Evolutionary conservation across 2,888 invertebrate species (phyloP).

Genomic region (Odontomyia ornata): DNA sequence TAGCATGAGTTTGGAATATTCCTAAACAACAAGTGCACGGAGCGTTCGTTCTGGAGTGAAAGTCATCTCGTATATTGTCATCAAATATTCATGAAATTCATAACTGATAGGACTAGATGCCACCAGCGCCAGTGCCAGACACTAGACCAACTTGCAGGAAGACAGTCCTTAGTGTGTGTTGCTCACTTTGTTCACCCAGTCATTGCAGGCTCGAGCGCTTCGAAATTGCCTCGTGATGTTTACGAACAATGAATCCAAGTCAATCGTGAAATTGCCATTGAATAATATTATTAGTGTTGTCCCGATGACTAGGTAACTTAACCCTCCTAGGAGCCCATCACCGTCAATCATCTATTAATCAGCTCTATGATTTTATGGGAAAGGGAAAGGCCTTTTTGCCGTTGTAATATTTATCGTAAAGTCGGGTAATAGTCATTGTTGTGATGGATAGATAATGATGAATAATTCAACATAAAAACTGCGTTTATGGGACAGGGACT

Average conservation of each 20-base stretch:
- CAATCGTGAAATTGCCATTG: conserved; percentile 46
- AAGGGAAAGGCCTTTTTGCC: conserved; percentile 11
- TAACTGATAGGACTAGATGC: conserved; percentile 40
- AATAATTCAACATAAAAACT: neutral
- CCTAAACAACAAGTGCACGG: conserved; percentile 35
- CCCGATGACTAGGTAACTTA: conserved; percentile 42
- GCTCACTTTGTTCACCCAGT: neutral
- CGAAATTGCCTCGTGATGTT: conserved; percentile 34
- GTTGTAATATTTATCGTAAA: neutral
- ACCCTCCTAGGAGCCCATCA: conserved; percentile 19
- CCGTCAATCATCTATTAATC: conserved; percentile 29
- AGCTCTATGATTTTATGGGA: conserved; percentile 20
- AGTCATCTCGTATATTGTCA: conserved; percentile 44
- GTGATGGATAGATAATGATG: neutral
- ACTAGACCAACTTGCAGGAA: conserved; percentile 12
- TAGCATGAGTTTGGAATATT: conserved; percentile 23
- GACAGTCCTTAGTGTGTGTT: conserved; percentile 19
- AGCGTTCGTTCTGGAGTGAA: conserved; percentile 29
- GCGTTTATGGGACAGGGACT: neutral
- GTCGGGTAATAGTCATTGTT: neutral
- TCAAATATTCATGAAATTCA: conserved; percentile 47
- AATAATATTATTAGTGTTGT: conserved; percentile 44
- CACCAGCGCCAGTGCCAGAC: neutral
- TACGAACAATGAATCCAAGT: conserved; percentile 41
- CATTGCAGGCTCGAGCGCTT: conserved; percentile 33